Evolutionary conservation across 2,113 vertebrate genomes (phyloP).

Genomic region (Macroglossus sobrinus): DNA sequence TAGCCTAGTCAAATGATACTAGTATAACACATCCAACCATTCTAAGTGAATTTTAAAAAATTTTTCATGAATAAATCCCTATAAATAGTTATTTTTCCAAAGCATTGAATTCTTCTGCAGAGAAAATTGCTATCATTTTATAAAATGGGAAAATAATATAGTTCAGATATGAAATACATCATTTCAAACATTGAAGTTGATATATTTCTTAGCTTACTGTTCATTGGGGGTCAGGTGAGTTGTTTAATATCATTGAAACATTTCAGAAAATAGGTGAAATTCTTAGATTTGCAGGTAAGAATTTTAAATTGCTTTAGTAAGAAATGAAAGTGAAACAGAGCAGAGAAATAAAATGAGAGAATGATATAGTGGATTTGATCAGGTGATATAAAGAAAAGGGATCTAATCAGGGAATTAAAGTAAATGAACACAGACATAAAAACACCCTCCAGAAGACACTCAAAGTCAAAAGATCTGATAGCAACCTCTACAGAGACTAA

Average conservation of each 20-base stretch:
- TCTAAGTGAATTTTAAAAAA: neutral
- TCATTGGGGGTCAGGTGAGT: neutral
- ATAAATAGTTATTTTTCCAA: conserved; percentile 8
- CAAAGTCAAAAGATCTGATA: neutral
- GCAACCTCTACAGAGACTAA: neutral
- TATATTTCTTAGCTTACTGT: neutral
- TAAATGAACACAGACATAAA: neutral
- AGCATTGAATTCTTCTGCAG: neutral
- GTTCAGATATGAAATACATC: neutral
- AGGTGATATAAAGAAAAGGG: neutral
- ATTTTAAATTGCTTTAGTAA: neutral
- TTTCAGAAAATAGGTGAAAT: neutral
- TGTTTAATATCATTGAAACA: neutral
- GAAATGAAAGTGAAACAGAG: conserved; percentile 4
- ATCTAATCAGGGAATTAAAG: neutral
- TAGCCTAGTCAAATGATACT: neutral
- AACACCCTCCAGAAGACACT: neutral
- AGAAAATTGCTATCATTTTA: neutral
- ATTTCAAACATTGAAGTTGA: neutral
- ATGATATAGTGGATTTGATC: neutral
- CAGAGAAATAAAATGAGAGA: neutral
- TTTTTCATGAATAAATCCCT: neutral
- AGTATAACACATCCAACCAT: neutral
- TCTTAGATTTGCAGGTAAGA: conserved; percentile 10
- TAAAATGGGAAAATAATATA: neutral